Base-by-base conservation (phyloP, 2,113 vertebrate species). In the Oceanites oceanicus region DNA sequence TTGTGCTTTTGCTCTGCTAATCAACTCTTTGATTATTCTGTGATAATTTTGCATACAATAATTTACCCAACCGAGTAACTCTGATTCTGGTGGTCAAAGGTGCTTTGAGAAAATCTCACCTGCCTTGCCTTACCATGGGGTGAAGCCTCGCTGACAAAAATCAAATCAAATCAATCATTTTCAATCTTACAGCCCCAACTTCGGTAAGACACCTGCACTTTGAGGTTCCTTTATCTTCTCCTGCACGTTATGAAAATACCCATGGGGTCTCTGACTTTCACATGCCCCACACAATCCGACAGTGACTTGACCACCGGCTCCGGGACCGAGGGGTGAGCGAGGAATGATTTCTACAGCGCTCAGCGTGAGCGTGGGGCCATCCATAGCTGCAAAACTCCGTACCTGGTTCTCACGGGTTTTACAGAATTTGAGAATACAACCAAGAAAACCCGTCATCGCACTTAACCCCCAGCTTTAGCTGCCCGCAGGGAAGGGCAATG, bases 401-500 rank as follows among this genome's bases (percentile, higher is more conserved):
- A 21, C 38, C n/a, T 34, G 27, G 1, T 3, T 30, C 40, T 52
- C 15, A 21, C 1, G 4, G 36, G 29, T 52, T 21, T 40, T 3
- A 42, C 11, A 11, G 36, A 27, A 45, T 5, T 50, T 23, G 5
- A 9, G 16, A 65, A 29, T 1, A 29, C 5, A 34, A 7, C 6
- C 8, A 40, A 12, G 58, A n/a, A 49, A 40, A 4, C 8, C 25
- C 10, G 0, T 5, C 19, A 0, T 2, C 7, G 29, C 6, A 19
- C 19, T 47, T 7, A 53, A 29, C 36, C 15, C 40, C 32, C 40
- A 7, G 76, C 26, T 59, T 7, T 3, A 29, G 15, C 58, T 44
- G 23, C 76, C 63, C 6, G 49, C 21, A 0, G 5, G 32, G 15
- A 83, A 30, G 44, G 18, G 40, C 56, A 17, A 11, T 0, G 29